These are phyloP conservation scores for Corythoichthys haematopterus DNA, from an alignment of 2,113 vertebrate genomes.

Conservation along the genomic window DNA sequence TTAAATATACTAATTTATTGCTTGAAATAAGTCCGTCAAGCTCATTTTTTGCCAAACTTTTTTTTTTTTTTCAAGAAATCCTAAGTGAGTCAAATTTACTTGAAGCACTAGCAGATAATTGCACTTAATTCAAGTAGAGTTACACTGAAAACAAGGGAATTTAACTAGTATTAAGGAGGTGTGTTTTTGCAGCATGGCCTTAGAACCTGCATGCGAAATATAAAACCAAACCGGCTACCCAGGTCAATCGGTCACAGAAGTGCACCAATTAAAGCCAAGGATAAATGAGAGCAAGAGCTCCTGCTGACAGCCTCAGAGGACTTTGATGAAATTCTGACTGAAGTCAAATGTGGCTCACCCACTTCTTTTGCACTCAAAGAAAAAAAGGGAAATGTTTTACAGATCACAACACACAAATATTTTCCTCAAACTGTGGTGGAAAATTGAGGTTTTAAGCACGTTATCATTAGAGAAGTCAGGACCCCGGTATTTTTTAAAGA, in stretches of 20 bases:
- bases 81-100: not conserved
- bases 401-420: slow-evolving; percentile 39
- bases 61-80: not conserved
- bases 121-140: no score
- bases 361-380: slow-evolving; percentile 32
- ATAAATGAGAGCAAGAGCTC: slow-evolving; percentile 50
- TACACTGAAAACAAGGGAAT: no score
- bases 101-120: no score
- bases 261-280: slow-evolving; percentile 35
- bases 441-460: slow-evolving; percentile 56
- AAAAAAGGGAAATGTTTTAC: slow-evolving; percentile 15
- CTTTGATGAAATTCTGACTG: slow-evolving; percentile 43
- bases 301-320: slow-evolving; percentile 36
- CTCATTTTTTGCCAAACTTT: no score
- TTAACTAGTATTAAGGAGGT: no score
- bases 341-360: slow-evolving; percentile 40
- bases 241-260: slow-evolving; percentile 28
- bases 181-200: no score
- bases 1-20: no score
- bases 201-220: slow-evolving; percentile 19
- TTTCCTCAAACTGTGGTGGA: slow-evolving; percentile 29
- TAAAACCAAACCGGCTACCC: slow-evolving; percentile 15
- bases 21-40: no score
- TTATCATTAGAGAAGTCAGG: slow-evolving; percentile 44
- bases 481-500: slow-evolving; percentile 27